Percentiles rank a stretch among this genome's conserved stretches.
Evolutionary conservation across 1,140 invertebrate species (phyloP).

Genomic region (Leucophenga varia): DNA sequence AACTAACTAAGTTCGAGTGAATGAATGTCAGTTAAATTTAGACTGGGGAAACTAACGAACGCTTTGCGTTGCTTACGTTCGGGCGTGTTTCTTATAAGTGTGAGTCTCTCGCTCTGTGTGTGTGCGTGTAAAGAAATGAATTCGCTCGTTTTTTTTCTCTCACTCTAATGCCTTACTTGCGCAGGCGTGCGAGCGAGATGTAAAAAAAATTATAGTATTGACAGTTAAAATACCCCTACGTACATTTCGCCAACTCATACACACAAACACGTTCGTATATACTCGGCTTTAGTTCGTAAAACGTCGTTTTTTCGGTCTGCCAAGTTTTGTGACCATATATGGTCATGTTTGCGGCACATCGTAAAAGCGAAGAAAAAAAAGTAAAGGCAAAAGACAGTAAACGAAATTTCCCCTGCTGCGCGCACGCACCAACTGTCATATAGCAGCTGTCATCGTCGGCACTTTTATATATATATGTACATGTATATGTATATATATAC

Average conservation of each 20-base stretch:
- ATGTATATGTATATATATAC: conserved; percentile 5
- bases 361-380: conserved; percentile 34
- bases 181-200: conserved; percentile 35
- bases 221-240: conserved; percentile 1
- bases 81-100: no score
- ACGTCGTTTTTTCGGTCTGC: conserved; percentile 5
- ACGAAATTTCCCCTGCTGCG: not conserved
- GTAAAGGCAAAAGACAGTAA: not conserved
- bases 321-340: conserved; percentile 56
- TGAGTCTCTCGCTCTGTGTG: conserved; percentile 1
- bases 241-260: not conserved
- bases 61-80: conserved; percentile 8
- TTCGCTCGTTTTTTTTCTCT: conserved; percentile 12
- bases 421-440: not conserved
- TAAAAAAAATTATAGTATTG: conserved; percentile 8
- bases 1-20: conserved; percentile 20
- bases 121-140: conserved; percentile 1
- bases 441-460: not conserved
- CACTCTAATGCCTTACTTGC: conserved; percentile 12
- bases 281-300: not conserved
- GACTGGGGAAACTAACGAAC: no score
- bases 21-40: conserved; percentile 50
- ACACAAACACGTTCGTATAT: not conserved
- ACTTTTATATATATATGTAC: conserved; percentile 2
- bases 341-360: conserved; percentile 57